Percentiles rank a stretch among this genome's conserved stretches.
phyloP scores from a whole-genome alignment of 2,113 vertebrate species.

The Alexandromys fortis region DNA sequence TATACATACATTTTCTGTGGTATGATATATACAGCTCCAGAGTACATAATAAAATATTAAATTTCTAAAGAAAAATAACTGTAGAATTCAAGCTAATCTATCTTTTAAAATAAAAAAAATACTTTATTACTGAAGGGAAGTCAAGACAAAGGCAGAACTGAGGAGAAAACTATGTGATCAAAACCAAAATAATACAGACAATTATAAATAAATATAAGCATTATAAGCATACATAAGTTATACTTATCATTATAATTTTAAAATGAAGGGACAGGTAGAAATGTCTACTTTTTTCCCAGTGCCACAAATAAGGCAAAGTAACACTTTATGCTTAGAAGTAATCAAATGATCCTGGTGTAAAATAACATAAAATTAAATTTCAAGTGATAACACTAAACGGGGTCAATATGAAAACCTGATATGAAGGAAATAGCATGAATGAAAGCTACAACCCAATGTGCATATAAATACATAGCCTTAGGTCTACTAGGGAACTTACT shows the following conservation, averaged over 20 bases:
- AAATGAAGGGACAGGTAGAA: background rate
- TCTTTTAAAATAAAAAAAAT: background rate
- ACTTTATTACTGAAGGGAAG: background rate
- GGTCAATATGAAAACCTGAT: background rate
- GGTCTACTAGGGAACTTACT: background rate
- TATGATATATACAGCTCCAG: background rate
- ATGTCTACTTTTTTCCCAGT: background rate
- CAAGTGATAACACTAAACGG: background rate
- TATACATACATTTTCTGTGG: background rate
- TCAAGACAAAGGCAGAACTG: background rate
- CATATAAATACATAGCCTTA: background rate
- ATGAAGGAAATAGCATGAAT: background rate
- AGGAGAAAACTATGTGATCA: background rate
- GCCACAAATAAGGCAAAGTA: background rate
- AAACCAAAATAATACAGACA: background rate
- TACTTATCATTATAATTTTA: background rate
- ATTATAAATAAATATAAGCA: background rate
- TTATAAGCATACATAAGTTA: background rate
- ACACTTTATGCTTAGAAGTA: background rate
- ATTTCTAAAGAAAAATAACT: background rate
- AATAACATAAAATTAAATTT: conserved; percentile 38
- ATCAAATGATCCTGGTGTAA: background rate
- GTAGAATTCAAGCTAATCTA: background rate
- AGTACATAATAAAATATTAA: background rate
- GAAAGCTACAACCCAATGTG: background rate